phyloP scores from a whole-genome alignment of 2,888 invertebrate genomes.

The Cremastobaeus sp. region DNA sequence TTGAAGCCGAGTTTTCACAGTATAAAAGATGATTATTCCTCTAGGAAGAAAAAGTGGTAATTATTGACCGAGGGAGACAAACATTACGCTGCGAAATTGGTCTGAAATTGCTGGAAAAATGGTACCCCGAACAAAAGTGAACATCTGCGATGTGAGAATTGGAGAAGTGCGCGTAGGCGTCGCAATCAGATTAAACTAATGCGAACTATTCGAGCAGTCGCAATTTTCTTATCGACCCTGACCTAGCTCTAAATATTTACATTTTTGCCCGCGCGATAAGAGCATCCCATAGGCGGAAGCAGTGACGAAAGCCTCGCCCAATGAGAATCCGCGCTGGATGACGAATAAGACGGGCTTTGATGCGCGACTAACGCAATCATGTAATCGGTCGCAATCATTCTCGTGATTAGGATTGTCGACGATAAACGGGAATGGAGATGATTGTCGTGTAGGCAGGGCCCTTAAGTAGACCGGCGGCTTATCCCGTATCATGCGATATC shows the following conservation, averaged over 20 bases:
- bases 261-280: constrained; percentile 39
- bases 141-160: constrained; percentile 14
- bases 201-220: constrained; percentile 33
- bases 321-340: constrained; percentile 52
- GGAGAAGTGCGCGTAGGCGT: constrained; percentile 23
- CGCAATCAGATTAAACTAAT: constrained; percentile 34
- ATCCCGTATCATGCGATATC: constrained; percentile 63
- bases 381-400: constrained; percentile 76
- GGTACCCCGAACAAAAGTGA: too few species aligned
- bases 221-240: constrained; percentile 55
- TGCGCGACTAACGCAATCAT: constrained; percentile 74
- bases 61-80: too few species aligned
- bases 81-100: too few species aligned
- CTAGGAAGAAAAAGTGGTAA: too few species aligned
- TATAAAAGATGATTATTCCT: too few species aligned
- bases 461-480: constrained; percentile 68
- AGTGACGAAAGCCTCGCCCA: constrained; percentile 34
- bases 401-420: constrained; percentile 75
- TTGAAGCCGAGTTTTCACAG: too few species aligned
- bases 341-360: constrained; percentile 60
- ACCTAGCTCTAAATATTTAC: constrained; percentile 57
- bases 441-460: constrained; percentile 75
- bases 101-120: too few species aligned
- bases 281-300: constrained; percentile 40
- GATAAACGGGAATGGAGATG: constrained; percentile 75